These are phyloP conservation scores for Sinotaia quadrata DNA, from an alignment of 2,888 invertebrate genomes.

Conservation along the genomic window DNA sequence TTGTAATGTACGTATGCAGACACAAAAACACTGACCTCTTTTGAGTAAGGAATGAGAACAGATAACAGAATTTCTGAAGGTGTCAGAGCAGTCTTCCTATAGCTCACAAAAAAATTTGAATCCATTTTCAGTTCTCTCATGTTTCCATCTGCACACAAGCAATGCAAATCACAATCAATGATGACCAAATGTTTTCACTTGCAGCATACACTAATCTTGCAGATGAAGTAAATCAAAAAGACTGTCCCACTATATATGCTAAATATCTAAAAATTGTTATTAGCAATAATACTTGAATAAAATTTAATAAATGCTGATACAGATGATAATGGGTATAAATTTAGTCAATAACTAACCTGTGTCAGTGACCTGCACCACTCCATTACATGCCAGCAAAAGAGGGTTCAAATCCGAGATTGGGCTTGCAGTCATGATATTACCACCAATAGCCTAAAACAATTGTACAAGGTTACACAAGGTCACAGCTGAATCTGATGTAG, in stretches of 20 bases:
- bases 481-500: too few relatives aligned
- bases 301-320: too few relatives aligned
- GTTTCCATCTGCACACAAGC: constrained; percentile 37
- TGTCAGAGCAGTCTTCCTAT: constrained; percentile 83
- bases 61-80: constrained; percentile 86
- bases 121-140: constrained; percentile 78
- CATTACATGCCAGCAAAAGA: constrained; percentile 84
- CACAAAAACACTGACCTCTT: constrained; percentile 76
- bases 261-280: too few relatives aligned
- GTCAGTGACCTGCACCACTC: constrained; percentile 48
- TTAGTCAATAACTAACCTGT: constrained; percentile 49
- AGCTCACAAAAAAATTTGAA: constrained; percentile 85
- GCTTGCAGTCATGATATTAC: constrained; percentile 94
- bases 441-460: constrained; percentile 82
- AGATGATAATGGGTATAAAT: too few relatives aligned
- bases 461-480: too few relatives aligned
- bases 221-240: too few relatives aligned
- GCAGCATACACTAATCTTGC: too few relatives aligned
- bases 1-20: constrained; percentile 88
- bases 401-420: constrained; percentile 97
- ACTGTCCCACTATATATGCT: too few relatives aligned
- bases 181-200: too few relatives aligned
- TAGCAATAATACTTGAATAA: too few relatives aligned
- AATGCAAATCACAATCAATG: neutral
- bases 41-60: constrained; percentile 82